Percentiles rank a stretch among this genome's conserved stretches.
Evolutionary conservation across 1,140 invertebrate genomes (phyloP).

Genomic region (Lanistes nyassanus): DNA sequence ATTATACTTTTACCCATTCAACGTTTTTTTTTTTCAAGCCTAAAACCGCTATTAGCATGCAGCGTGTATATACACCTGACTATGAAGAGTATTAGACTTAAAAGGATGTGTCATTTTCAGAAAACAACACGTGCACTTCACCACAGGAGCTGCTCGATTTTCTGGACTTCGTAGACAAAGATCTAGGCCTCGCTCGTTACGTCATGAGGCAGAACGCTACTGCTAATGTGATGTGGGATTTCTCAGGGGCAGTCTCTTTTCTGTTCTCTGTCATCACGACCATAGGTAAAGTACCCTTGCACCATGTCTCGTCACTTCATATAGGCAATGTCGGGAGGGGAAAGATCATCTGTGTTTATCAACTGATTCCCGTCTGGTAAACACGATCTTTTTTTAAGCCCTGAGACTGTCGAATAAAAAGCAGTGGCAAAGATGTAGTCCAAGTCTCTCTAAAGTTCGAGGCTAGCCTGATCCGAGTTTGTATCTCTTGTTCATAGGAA

Average conservation of each 20-base stretch:
- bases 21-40: neutral
- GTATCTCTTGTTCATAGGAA: no score
- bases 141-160: neutral
- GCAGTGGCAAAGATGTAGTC: no score
- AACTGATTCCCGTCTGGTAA: no score
- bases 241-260: constrained; percentile 6
- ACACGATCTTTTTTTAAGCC: no score
- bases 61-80: no score
- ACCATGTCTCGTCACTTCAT: neutral
- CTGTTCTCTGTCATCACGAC: constrained; percentile 18
- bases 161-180: constrained; percentile 13
- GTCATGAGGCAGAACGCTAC: constrained; percentile 15
- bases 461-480: no score
- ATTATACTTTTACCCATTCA: neutral
- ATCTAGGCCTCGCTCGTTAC: constrained; percentile 2
- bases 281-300: constrained; percentile 5
- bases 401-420: no score
- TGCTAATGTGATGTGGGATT: constrained; percentile 16
- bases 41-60: no score
- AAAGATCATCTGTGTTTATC: no score
- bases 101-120: neutral
- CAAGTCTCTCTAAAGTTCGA: no score
- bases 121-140: neutral
- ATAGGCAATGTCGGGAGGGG: no score
- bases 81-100: no score